phyloP scores from a whole-genome alignment of 2,113 vertebrate species.

The Aptenodytes forsteri region DNA sequence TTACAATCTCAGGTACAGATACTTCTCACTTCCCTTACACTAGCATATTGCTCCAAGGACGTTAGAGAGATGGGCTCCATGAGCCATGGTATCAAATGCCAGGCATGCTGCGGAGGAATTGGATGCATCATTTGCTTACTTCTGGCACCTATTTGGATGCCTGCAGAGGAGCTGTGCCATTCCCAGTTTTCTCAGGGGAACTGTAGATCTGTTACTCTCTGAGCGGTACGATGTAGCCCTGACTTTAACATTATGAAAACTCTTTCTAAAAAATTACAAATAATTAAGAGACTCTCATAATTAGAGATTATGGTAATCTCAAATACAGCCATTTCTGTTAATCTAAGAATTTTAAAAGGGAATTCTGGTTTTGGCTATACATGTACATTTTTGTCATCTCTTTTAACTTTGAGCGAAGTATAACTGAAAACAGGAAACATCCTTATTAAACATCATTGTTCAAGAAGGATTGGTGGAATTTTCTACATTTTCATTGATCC shows the following conservation, averaged over 20 bases:
- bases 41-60: slow-evolving; percentile 21
- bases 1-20: not conserved
- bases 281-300: not conserved
- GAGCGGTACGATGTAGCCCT: not conserved
- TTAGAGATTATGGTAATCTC: not conserved
- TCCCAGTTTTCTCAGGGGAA: not conserved
- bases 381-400: not conserved
- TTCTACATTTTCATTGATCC: not conserved
- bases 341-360: not conserved
- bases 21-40: not conserved
- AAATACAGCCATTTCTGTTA: not conserved
- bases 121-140: slow-evolving; percentile 44
- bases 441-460: not conserved
- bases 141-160: slow-evolving; percentile 17
- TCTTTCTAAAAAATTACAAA: not conserved
- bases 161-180: not conserved
- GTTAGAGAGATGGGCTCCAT: not conserved
- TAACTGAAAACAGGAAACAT: not conserved
- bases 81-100: slow-evolving; percentile 12
- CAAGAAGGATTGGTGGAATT: not conserved
- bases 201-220: not conserved
- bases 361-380: not conserved
- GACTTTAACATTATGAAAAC: not conserved
- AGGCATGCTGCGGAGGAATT: slow-evolving; percentile 12
- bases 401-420: not conserved